Base-by-base conservation (phyloP, 2,888 invertebrate species). In the Coremacera marginata region DNA sequence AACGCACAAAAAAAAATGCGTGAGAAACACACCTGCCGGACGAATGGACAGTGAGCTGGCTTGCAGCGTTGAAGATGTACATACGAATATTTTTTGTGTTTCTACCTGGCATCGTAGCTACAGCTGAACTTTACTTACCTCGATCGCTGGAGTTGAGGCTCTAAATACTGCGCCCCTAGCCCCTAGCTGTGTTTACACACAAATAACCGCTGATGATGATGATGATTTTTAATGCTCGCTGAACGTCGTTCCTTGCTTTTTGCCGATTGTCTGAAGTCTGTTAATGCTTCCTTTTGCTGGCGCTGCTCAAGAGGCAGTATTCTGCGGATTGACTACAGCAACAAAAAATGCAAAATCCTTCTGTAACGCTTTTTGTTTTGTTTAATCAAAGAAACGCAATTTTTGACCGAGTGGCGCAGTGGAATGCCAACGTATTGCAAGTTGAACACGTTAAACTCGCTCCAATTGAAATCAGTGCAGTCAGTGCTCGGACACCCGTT, bases 11-110 rank as follows among this genome's bases (percentile, higher is more conserved):
- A 80, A n/a, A n/a, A 81, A 80, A 77, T 80, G 82, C 81, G 82
- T 82, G 81, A 82, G 82, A 82, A 82, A 82, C 82, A 82, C 82
- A 82, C 82, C 82, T 82, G 82, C 82, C 82, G 82, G 82, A 82
- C 80, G 80, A 78, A 78, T 72, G 73, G 78, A 79, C 81, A 67
- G 19, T 52, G 62, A 34, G 72, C 19, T 34, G 31, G n/a, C 19
- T 27, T 25, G 34, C 44, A 16, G 60, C 60, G 49, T 11, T 52
- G 52, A 51, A 60, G 71, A 44, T 44, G 71, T 60, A 60, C 71
- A 34, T 44, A 60, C 27, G 60, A 60, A 44, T 25, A 19, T 7
- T 70, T 72, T 51, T 60, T 68, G 19, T 57, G 5, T 9, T 31
- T n/a, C 25, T 72, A 72, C 60, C 60, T 72, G 70, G 27, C 63